phyloP scores from a whole-genome alignment of 2,888 invertebrate genomes.

The Calliopum simillimum region DNA sequence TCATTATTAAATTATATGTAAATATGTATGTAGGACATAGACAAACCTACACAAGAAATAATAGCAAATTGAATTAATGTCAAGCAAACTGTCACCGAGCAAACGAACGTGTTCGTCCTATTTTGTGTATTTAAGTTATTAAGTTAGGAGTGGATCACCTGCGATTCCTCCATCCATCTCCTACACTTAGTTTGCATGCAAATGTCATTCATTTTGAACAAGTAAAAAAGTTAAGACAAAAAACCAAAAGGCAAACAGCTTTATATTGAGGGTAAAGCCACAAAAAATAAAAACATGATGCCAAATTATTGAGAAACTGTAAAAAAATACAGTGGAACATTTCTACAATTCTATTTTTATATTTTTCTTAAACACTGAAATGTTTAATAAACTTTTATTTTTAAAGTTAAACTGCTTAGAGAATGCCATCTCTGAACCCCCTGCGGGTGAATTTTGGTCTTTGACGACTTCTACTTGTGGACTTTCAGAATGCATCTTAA shows the following conservation, averaged over 20 bases:
- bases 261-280: not conserved
- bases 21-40: no score
- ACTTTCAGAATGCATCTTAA: no score
- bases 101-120: slow-evolving; percentile 33
- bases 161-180: slow-evolving; percentile 30
- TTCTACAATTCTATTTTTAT: no score
- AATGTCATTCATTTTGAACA: not conserved
- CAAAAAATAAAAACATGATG: not conserved
- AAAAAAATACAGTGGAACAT: no score
- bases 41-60: not conserved
- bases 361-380: no score
- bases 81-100: not conserved
- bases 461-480: no score
- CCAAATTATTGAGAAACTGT: not conserved
- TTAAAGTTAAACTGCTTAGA: no score
- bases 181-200: not conserved
- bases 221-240: not conserved
- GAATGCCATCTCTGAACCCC: no score
- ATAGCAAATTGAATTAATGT: slow-evolving; percentile 10
- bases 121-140: slow-evolving; percentile 48
- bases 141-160: slow-evolving; percentile 44
- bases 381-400: no score
- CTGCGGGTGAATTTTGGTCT: no score
- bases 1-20: no score
- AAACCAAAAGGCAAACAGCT: not conserved